Evolutionary conservation across 2,113 vertebrate genomes (phyloP), one percentile per base, ranked within the genome.

Genomic region (Sorex araneus): DNA sequence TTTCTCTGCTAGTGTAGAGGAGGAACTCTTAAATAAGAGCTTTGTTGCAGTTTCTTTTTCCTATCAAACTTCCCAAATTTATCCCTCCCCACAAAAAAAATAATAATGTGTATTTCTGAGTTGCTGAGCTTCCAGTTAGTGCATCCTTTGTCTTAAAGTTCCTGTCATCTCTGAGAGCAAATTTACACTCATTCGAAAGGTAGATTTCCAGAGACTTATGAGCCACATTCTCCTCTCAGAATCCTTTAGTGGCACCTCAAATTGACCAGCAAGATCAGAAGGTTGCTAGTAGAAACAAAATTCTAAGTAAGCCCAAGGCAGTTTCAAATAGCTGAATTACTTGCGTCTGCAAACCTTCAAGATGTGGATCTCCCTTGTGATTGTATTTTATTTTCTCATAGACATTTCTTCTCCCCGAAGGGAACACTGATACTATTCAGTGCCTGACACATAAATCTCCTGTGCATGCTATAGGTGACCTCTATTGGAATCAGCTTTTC

Each of bases 401-500:
- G 76, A 70, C 47, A 85, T 79, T 74, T 93, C 64, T 96, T 92
- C 27, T 93, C 80, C 80, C 83, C 86, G 57, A 89, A 94, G 89
- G 54, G 74, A 95, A 67, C 54, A 74, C 15, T 84, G 67, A 73
- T 94, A 79, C 40, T 76, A 34, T 78, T 93, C 34, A 80, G 76
- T 71, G 84, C 47, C 57, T 92, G 76, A 91, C 79, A 89, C 76
- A 89, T 79, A 91, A 90, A 96, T 95, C 90, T 94, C 95, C 89
- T 69, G 57, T 87, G 73, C 36, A 84, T 50, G 54, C 67, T 78
- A 40, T 40, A 77, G 69, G 71, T 97, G 47, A 96, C 86, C 89
- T 92, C 83, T 93, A 90, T 81, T 77, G 88, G 86, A 95, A 89
- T 95, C 83, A 95, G 8, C 86, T 94, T 92, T 94, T 95, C 66